phyloP scores from a whole-genome alignment of 2,888 invertebrate genomes.

The Cremastobaeus sp. region DNA sequence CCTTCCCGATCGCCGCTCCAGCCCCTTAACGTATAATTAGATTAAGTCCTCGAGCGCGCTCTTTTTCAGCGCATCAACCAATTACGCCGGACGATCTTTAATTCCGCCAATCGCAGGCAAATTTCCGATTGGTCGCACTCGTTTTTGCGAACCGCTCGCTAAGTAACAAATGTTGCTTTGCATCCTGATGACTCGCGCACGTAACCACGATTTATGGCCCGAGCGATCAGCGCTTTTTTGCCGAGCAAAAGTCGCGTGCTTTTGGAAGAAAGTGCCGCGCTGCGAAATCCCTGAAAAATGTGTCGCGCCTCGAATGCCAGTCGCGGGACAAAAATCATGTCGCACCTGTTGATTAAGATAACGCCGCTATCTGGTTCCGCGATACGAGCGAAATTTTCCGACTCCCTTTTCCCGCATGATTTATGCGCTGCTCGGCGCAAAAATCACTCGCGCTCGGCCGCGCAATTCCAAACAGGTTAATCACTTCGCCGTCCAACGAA shows the following conservation, averaged over 20 bases:
- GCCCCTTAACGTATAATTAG: constrained; percentile 62
- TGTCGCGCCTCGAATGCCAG: constrained; percentile 1
- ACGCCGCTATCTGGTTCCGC: constrained; percentile 12
- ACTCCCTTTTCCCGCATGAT: constrained; percentile 34
- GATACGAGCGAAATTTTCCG: constrained; percentile 32
- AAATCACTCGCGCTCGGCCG: constrained; percentile 26
- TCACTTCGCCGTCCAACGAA: constrained; percentile 37
- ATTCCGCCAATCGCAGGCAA: constrained; percentile 12
- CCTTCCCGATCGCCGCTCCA: constrained; percentile 38
- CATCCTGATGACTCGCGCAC: constrained; percentile 12
- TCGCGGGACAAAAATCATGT: constrained; percentile 25
- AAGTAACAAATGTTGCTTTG: constrained; percentile 17
- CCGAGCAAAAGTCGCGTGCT: neutral
- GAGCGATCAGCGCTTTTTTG: no score
- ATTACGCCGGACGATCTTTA: constrained; percentile 58
- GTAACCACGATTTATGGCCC: no score
- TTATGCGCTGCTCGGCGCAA: constrained; percentile 20
- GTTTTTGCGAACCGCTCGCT: constrained; percentile 18
- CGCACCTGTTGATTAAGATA: constrained; percentile 44
- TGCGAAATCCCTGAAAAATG: neutral
- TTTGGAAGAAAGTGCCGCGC: no score
- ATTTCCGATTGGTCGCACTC: constrained; percentile 17
- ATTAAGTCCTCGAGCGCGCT: constrained; percentile 61
- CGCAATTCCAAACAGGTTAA: constrained; percentile 43
- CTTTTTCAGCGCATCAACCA: constrained; percentile 64